Conservation (phyloP, 2,797 vertebrate genomes). For the Orientallactaga sibirica region DNA sequence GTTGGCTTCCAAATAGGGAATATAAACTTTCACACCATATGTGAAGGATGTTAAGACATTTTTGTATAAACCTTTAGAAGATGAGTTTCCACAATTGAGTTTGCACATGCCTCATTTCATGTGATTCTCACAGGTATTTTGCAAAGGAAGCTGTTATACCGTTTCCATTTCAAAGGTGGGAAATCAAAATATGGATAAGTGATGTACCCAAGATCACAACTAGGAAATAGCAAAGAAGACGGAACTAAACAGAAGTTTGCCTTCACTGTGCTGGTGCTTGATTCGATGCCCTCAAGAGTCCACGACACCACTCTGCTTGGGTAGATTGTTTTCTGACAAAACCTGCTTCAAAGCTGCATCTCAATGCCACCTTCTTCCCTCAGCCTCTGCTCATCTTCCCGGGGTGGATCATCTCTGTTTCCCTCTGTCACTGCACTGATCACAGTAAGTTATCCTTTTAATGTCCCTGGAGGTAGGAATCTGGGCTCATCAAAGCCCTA, state of each 20-base stretch:
- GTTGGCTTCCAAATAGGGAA: slow-evolving; percentile 12
- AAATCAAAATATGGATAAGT: not conserved
- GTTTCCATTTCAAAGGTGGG: not conserved
- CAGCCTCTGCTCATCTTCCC: not conserved
- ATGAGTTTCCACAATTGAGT: not conserved
- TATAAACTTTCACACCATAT: not conserved
- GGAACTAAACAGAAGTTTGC: too few relatives aligned
- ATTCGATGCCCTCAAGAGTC: not conserved
- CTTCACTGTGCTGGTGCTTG: too few relatives aligned
- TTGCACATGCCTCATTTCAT: not conserved
- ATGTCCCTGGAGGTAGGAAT: not conserved
- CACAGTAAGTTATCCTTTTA: not conserved
- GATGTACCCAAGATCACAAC: not conserved
- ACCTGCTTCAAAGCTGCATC: not conserved
- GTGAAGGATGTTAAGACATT: not conserved
- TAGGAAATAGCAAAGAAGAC: not conserved
- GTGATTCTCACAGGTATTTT: not conserved
- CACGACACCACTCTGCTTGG: not conserved
- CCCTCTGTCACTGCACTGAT: not conserved
- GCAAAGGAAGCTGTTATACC: not conserved
- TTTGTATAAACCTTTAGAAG: not conserved
- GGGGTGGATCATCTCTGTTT: not conserved
- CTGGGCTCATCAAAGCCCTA: not conserved
- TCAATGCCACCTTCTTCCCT: not conserved
- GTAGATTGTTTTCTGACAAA: not conserved